Base-by-base conservation (phyloP, 2,888 invertebrate genomes). In the Noctua comes region DNA sequence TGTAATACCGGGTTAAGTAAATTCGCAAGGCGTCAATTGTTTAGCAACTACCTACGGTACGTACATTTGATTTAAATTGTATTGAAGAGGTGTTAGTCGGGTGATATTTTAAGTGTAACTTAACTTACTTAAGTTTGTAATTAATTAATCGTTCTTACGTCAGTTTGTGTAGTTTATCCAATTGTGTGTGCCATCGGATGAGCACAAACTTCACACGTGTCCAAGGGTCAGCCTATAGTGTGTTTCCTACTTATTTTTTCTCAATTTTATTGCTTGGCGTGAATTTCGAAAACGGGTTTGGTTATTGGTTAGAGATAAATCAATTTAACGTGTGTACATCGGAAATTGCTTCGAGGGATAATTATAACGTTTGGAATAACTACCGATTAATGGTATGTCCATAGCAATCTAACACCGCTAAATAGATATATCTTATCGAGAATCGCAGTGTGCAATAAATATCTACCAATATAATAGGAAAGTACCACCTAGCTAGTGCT, bases 161-260 rank as follows among this genome's bases (percentile, higher is more conserved):
- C 68, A 83, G 79, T 83, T 79, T 85, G 48, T 79, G 79, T 79
- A 76, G 76, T 83, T 88, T 82, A 62, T 77, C 76, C 65, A 87
- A 81, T 85, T 79, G 83, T 82, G 76, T 85, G 69, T 86, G 76
- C 83, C 73, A 83, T 75, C 62, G 59, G 74, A 57, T 83, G 79
- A 87, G 88, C 85, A 88, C 85, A 90, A 88, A 88, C 89, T 85
- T 90, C 88, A 90, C 91, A 87, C 78, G 90, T 91, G 91, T 90
- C 89, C 90, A 90, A 93, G 90, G 90, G 86, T 90, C 80, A 75
- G 82, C 75, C 78, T 65, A 70, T 31, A 69, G 81, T 84, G 78
- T 51, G 76, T 79, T 82, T 77, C 79, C 48, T 77, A 80, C 77
- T 78, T 51, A 80, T 85, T 90, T 88, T 88, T 79, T 81, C 68